These are phyloP conservation scores for Muscina levida DNA, from an alignment of 2,888 invertebrate genomes.

Conservation along the genomic window DNA sequence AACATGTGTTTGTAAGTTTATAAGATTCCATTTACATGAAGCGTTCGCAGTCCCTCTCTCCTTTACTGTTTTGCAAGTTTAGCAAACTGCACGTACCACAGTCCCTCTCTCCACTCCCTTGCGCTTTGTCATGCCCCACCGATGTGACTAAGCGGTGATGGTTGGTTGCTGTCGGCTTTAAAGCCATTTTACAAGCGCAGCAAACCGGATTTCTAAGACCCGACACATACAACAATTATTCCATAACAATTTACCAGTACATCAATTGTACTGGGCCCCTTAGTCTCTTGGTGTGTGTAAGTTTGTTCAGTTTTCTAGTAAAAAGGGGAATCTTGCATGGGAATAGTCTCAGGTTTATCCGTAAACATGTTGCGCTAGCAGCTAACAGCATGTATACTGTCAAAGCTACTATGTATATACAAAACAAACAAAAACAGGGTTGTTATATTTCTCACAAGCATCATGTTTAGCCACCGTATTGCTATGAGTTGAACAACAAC, in stretches of 20 bases:
- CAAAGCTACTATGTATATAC: background rate
- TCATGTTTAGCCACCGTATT: constrained; percentile 7
- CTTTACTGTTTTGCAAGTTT: background rate
- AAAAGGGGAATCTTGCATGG: constrained; percentile 38
- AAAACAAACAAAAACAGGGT: constrained; percentile 37
- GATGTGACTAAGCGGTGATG: background rate
- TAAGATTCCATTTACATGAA: constrained; percentile 51
- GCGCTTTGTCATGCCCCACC: constrained; percentile 33
- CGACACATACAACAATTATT: background rate
- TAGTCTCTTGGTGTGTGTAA: no score
- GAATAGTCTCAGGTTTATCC: constrained; percentile 46
- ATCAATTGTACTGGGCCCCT: no score
- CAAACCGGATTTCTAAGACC: constrained; percentile 52
- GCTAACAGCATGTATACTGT: constrained; percentile 30
- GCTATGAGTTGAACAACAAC: constrained; percentile 39
- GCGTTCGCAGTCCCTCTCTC: no score
- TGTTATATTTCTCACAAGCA: constrained; percentile 34
- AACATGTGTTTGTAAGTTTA: background rate
- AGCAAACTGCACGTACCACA: background rate
- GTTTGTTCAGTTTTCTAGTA: background rate
- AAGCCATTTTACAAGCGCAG: background rate
- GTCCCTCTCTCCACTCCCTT: no score
- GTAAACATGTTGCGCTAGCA: constrained; percentile 10
- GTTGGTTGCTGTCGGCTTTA: constrained; percentile 35
- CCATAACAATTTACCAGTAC: background rate